Evolutionary conservation across 2,888 invertebrate genomes (phyloP), one percentile per base, ranked within the genome.

Genomic region (Limnephilus auricula): DNA sequence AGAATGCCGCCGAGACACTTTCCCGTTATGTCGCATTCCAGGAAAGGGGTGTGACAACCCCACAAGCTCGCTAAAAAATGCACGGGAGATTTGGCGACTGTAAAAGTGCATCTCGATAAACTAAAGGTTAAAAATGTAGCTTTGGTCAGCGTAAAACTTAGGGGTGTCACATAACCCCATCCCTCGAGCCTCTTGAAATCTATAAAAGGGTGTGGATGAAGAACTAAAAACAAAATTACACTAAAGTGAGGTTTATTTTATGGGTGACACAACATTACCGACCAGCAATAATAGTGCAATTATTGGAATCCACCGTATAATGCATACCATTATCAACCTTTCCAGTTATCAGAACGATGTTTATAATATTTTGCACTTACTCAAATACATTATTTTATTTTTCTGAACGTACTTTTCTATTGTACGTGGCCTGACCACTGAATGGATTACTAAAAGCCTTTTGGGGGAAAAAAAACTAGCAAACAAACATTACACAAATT

Each of bases 11-110:
- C 91, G 91, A 89, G 87, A 91, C 91, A 91, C 90, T 91, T 87
- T 91, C 93, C 91, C 92, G 92, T 92, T 93, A 91, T 90, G 92
- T 90, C 92, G 88, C 92, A 93, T 92, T 93, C 92, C 92, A 65
- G 80, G 79, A 82, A 91, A 91, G 90, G 92, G 89, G 87, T 89
- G 88, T 83, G 80, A 40, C 45, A 45, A 88, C 88, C 65, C 80
- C 31, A 45, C 86, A 40, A 40, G 90, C 79, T 88, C n/a, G 31
- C 88, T 90, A 32, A 90, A 90, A 90, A 90, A 88, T 90, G 90
- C 88, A 82, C 82, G 32, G 80, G 91, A 91, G 91, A 91, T 91
- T 91, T 91, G 83, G 80, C 89, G 82, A 89, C 89, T 89, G 45
- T 45, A 80, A 80, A 89, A 89, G 50, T 82, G 87, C 87, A 88